These are phyloP conservation scores for Rhaphigaster nebulosa DNA, from an alignment of 2,888 invertebrate species.

Conservation along the genomic window DNA sequence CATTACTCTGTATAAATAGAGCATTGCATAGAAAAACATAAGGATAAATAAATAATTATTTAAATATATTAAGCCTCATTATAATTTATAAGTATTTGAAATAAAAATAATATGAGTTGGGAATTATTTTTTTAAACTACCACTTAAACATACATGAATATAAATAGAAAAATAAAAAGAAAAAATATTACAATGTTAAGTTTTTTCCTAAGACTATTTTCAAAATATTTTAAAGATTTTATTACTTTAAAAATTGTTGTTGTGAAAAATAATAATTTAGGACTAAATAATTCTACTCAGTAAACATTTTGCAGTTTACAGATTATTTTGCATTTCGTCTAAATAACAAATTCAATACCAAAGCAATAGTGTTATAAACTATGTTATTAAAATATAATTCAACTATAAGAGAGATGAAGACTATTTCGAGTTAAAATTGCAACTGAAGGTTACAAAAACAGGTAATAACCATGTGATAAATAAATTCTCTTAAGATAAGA, in stretches of 20 bases:
- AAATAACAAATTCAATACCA: neutral
- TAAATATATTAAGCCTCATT: neutral
- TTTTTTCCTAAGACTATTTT: neutral
- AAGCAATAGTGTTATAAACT: neutral
- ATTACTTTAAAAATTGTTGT: neutral
- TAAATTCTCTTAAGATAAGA: slow-evolving; percentile 26
- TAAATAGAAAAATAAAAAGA: neutral
- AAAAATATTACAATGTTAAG: neutral
- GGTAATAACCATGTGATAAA: neutral
- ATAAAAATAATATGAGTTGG: neutral
- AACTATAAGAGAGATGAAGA: neutral
- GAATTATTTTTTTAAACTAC: neutral
- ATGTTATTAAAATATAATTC: neutral
- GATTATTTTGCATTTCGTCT: neutral
- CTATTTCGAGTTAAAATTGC: neutral
- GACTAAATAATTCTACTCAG: neutral
- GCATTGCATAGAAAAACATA: neutral
- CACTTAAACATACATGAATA: neutral
- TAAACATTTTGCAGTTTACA: neutral
- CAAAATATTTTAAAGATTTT: neutral
- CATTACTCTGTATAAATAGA: slow-evolving; percentile 67
- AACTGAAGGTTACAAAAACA: slow-evolving; percentile 30
- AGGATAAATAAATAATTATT: neutral
- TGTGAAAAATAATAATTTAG: neutral
- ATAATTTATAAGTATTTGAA: neutral